phyloP scores from a whole-genome alignment of 2,113 vertebrate species.

The Apus apus region DNA sequence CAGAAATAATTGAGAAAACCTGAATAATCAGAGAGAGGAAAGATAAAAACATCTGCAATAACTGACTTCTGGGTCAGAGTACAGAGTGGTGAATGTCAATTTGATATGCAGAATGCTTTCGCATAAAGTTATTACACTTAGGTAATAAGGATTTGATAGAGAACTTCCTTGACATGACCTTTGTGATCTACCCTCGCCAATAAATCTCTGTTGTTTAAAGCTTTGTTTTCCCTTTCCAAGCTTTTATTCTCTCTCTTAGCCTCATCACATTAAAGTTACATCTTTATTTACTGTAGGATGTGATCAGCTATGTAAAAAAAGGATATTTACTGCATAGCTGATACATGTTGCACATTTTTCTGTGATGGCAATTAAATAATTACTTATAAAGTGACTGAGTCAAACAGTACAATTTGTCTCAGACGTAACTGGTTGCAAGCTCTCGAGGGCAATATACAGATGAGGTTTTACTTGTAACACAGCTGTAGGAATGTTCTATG shows the following conservation, averaged over 20 bases:
- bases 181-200: background rate
- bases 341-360: background rate
- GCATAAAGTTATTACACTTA: background rate
- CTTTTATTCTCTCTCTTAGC: background rate
- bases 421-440: background rate
- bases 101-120: background rate
- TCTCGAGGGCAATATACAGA: background rate
- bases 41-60: background rate
- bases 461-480: background rate
- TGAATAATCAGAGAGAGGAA: background rate
- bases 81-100: background rate
- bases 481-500: background rate
- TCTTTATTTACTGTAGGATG: background rate
- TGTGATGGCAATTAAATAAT: background rate
- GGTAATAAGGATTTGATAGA: conserved; percentile 3
- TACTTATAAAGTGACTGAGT: background rate
- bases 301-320: background rate
- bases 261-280: background rate
- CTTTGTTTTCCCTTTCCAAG: background rate
- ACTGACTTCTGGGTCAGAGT: background rate
- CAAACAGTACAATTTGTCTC: background rate
- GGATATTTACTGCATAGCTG: background rate
- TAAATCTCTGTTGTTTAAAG: background rate
- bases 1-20: background rate
- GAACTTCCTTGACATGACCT: conserved; percentile 6